Evolutionary conservation across 2,888 invertebrate genomes (phyloP), one percentile per base, ranked within the genome.

Genomic region (Drosophila histrio): DNA sequence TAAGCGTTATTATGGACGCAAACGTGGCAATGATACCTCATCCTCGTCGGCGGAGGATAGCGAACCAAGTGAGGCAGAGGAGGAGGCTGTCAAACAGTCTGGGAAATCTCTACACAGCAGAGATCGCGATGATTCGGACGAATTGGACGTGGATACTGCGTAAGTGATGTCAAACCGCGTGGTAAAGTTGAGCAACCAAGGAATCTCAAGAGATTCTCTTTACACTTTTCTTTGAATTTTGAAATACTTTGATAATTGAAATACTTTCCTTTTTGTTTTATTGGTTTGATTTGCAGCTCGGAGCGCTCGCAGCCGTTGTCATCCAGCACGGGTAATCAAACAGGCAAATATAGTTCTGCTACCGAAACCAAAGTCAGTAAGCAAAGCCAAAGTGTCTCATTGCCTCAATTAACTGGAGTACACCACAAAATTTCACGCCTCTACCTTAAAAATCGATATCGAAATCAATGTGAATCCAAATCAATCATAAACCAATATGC

Each of bases 281-380:
- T n/a, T n/a, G n/a, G n/a, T 56, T 58, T 30, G 8, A 44, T 13
- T 73, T 85, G 21, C 75, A 91, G 90, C 63, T 91, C 90, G 53
- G 91, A 91, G 66, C 89, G 84, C 21, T 91, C 91, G 6, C 90
- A 91, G 92, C 92, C 84, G 88, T 89, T 93, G 62, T 87, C 85
- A 72, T 72, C 85, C 74, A 79, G 82, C 87, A 81, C 87, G 84
- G 90, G 90, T 89, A 91, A 90, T 90, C 91, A 90, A 90, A 89
- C 88, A 91, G 90, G 90, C 91, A 91, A 91, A 91, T 91, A 89
- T 89, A 86, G 84, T 85, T 85, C 89, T 89, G 90, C 91, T 90
- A 92, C 95, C 94, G 95, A 96, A 94, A 95, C 95, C 97, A 98
- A 98, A 98, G 98, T 98, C 98, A 98, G 98, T 98, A 98, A 98